A percentile compares a stretch with the other conserved stretches of the same genome.
phyloP scores from a whole-genome alignment of 37 sponge, comb jelly and placozoan genomes.

The Spongia lamella region DNA sequence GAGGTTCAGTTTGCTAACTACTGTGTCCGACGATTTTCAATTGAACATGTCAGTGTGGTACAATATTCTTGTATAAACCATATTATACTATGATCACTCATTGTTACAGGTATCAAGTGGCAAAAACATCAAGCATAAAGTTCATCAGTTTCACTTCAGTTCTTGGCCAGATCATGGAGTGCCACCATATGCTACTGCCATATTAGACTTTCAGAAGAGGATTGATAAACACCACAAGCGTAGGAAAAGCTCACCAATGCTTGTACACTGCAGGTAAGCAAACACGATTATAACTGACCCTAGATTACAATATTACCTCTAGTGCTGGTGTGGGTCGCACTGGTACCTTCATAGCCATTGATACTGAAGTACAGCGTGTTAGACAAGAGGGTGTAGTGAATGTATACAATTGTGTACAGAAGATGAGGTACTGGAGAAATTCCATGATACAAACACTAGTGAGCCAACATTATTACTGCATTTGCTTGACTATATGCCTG shows the following conservation, averaged over 20 bases:
- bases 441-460: too few relatives aligned
- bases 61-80: too few relatives aligned
- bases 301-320: too few relatives aligned
- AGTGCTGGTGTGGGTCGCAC: too few relatives aligned
- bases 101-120: background rate
- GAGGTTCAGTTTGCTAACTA: slow-evolving; percentile 16
- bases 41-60: background rate
- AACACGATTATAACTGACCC: background rate
- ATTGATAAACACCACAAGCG: background rate
- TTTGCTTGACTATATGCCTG: too few relatives aligned
- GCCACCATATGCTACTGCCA: slow-evolving; percentile 46
- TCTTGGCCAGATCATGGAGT: slow-evolving; percentile 66
- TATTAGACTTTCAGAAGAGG: slow-evolving; percentile 34
- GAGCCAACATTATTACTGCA: too few relatives aligned
- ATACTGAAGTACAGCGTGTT: too few relatives aligned
- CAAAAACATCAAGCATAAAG: background rate
- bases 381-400: too few relatives aligned
- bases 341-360: too few relatives aligned
- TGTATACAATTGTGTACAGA: too few relatives aligned
- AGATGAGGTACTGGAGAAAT: too few relatives aligned
- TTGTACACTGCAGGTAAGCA: slow-evolving; percentile 43
- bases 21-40: background rate
- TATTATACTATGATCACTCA: background rate
- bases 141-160: slow-evolving; percentile 57
- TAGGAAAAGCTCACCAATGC: slow-evolving; percentile 4